Evolutionary conservation across 2,113 vertebrate species (phyloP).

Genomic region (Rhea americana): DNA sequence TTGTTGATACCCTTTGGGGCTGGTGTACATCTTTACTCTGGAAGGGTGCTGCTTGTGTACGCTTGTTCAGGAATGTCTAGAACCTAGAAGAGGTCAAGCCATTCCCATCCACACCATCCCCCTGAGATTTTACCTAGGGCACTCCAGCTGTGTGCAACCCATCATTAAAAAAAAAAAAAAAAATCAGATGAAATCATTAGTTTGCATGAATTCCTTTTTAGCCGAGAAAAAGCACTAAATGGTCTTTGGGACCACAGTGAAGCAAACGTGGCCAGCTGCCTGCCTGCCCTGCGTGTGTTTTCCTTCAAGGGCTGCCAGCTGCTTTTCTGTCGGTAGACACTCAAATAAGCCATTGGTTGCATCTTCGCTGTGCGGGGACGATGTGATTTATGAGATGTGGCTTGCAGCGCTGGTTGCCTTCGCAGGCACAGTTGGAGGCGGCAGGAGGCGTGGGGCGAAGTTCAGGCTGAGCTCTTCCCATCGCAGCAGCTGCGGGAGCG

Average conservation of each 20-base stretch:
- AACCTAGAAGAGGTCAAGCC: fast-evolving
- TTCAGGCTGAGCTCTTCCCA: background rate
- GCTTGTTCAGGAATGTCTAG: background rate
- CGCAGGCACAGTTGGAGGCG: background rate
- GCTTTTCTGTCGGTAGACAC: background rate
- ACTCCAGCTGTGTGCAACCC: background rate
- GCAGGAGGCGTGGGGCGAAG: background rate
- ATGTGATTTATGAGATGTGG: background rate
- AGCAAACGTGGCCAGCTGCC: background rate
- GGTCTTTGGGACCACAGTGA: fast-evolving
- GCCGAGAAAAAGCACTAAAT: background rate
- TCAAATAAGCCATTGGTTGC: background rate
- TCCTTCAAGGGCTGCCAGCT: background rate
- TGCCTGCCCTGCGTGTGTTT: background rate
- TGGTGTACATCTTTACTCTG: background rate
- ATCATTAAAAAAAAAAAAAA: background rate
- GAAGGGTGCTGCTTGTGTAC: background rate
- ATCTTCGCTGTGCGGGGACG: background rate
- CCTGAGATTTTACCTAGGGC: background rate
- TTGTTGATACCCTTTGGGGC: background rate
- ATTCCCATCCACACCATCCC: background rate
- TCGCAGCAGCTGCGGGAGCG: background rate
- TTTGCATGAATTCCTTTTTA: background rate
- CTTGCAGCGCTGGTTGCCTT: background rate
- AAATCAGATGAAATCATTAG: background rate